Evolutionary conservation across 2,888 invertebrate species (phyloP).

Genomic region (Selenia dentaria): DNA sequence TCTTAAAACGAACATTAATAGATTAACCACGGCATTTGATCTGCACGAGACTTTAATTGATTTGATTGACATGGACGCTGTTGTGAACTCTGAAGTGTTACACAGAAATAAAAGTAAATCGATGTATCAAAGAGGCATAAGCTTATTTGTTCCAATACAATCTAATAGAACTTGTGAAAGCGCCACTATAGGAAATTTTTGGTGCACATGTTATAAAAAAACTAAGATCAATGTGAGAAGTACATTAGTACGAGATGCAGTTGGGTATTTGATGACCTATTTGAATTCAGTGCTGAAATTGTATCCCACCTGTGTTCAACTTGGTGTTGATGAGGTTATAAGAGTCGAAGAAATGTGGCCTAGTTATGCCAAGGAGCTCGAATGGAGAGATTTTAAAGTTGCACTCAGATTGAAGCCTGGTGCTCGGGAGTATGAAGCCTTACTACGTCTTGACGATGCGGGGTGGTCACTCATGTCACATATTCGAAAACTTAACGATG

Average conservation of each 20-base stretch:
- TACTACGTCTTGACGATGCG: slow-evolving; percentile 9
- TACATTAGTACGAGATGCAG: slow-evolving; percentile 28
- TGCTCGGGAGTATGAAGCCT: slow-evolving; percentile 10
- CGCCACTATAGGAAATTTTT: slow-evolving; percentile 89
- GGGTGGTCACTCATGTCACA: slow-evolving; percentile 10
- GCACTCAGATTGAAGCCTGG: slow-evolving; percentile 10
- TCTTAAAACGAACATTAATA: slow-evolving; percentile 85
- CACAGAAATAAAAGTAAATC: slow-evolving; percentile 45
- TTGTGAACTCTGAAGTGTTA: slow-evolving; percentile 41
- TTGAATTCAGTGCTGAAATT: slow-evolving; percentile 38
- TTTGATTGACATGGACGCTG: slow-evolving; percentile 75
- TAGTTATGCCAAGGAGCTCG: slow-evolving; percentile 10
- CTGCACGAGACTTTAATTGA: slow-evolving; percentile 91
- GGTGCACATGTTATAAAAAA: slow-evolving; percentile 91
- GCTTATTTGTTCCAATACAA: slow-evolving; percentile 89
- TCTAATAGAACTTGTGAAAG: slow-evolving; percentile 87
- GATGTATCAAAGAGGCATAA: slow-evolving; percentile 83
- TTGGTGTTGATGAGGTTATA: slow-evolving; percentile 7
- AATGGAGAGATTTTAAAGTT: slow-evolving; percentile 15
- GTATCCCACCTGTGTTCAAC: slow-evolving; percentile 44
- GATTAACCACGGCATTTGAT: slow-evolving; percentile 90
- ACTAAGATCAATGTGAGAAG: not conserved
- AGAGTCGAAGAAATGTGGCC: slow-evolving; percentile 12
- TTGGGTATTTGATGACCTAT: slow-evolving; percentile 1
- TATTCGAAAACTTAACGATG: slow-evolving; percentile 5